Base-by-base conservation (phyloP, 2,888 invertebrate genomes). In the Orthonychiurus folsomi region DNA sequence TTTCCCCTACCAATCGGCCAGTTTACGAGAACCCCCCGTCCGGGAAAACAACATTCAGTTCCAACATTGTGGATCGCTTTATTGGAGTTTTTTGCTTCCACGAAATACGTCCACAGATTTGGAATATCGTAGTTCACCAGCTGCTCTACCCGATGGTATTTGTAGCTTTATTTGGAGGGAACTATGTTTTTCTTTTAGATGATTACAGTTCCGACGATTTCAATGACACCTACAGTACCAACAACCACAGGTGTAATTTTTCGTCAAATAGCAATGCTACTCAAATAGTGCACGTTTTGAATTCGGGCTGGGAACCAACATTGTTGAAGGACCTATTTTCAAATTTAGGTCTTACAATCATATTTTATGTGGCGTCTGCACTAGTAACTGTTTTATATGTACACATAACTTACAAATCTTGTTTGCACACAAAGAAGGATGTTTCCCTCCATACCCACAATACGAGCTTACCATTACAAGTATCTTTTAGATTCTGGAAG, bases 11-110 rank as follows among this genome's bases (percentile, higher is more conserved):
- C n/a, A n/a, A 23, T 18, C 3, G 59, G 50, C 59, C 26, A 50
- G 20, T 50, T 15, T 59, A 59, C 50, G 59, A 59, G 12, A 59
- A 59, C 50, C 59, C 59, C 9, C 59, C 59, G 12, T n/a, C 37
- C 5, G 59, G 59, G 9, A 23, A 37, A 12, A 12, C 37, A 5
- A 50, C 59, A n/a, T 15, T 59, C 5, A 21, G n/a, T 26, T 59
- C 59, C 3, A 50, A 59, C 9, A 3, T 59, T 15, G 23, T 59
- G n/a, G 59, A 59, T n/a, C 48, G 59, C 3, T 50, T 50, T 24
- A 59, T 59, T n/a, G 20, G n/a, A 3, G 20, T 50, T 2, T 59
- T 59, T 25, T 59, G 47, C 48, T n/a, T 48, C 20, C 59, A 59
- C 24, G 21, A 23, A 25, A 23, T 59, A n/a, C 20, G 21, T 18